Evolutionary conservation across 2,888 invertebrate genomes (phyloP).

Genomic region (Fabriciana adippe): DNA sequence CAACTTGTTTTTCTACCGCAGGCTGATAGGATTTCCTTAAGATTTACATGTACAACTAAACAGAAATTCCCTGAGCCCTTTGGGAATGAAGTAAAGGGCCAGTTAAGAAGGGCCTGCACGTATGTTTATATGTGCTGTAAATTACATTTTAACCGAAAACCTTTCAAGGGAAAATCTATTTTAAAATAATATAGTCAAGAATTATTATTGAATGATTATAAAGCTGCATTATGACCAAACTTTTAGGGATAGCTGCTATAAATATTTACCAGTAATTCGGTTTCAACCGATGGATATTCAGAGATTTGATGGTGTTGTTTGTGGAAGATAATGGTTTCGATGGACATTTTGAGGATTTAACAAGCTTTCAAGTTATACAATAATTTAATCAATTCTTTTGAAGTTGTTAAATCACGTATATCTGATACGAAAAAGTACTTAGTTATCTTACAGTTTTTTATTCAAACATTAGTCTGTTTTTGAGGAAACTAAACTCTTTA

Average conservation of each 20-base stretch:
- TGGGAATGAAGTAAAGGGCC: conserved; percentile 45
- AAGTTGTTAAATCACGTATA: not conserved
- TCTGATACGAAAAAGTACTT: too few relatives aligned
- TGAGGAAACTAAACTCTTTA: too few relatives aligned
- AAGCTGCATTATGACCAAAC: conserved; percentile 35
- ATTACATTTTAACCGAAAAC: conserved; percentile 25
- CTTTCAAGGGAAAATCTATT: conserved; percentile 20
- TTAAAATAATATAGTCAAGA: conserved; percentile 1
- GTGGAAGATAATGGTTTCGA: conserved; percentile 17
- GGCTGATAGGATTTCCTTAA: conserved; percentile 40
- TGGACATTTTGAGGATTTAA: not conserved
- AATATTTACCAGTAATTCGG: conserved; percentile 51
- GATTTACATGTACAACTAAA: conserved; percentile 52
- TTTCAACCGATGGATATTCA: conserved; percentile 41
- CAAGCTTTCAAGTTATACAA: not conserved
- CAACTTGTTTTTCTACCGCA: conserved; percentile 29
- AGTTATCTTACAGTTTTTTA: not conserved
- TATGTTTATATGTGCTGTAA: conserved; percentile 41
- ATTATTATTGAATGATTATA: conserved; percentile 25
- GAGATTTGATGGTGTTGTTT: conserved; percentile 42
- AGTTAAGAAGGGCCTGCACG: conserved; percentile 40
- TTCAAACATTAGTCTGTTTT: too few relatives aligned
- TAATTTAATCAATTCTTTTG: not conserved
- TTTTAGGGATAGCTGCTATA: conserved; percentile 45
- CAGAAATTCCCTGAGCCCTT: conserved; percentile 44